Conservation (phyloP, 2,797 vertebrate species). For the Megaceryle alcyon region DNA sequence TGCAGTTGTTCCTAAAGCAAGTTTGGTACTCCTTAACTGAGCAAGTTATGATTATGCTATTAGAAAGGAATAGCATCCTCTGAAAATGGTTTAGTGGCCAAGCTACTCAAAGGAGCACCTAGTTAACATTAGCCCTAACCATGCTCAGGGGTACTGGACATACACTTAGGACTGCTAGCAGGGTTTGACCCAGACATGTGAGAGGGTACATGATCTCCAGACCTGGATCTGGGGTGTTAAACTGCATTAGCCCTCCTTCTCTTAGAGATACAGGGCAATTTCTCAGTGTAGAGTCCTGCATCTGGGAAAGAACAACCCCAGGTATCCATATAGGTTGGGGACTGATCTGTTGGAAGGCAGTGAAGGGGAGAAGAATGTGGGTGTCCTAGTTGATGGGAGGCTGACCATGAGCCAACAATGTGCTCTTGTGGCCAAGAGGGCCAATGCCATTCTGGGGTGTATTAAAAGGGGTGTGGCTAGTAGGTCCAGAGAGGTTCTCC, state of each 20-base stretch:
- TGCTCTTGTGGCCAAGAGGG: too few species aligned
- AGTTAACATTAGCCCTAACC: neutral
- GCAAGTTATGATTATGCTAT: neutral
- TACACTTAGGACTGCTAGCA: neutral
- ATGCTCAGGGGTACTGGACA: rapidly evolving
- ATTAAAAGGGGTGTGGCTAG: too few species aligned
- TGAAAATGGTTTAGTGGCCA: neutral
- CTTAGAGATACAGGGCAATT: neutral
- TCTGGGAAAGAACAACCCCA: too few species aligned
- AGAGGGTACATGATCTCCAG: neutral
- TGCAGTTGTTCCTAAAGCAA: neutral
- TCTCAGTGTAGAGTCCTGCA: neutral
- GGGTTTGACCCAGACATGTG: neutral
- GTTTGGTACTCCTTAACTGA: neutral
- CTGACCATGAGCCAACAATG: too few species aligned
- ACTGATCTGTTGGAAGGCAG: too few species aligned
- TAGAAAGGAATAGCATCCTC: neutral
- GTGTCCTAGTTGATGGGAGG: too few species aligned
- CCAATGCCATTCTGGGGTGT: too few species aligned
- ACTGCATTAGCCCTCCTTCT: neutral
- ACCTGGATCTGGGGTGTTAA: neutral
- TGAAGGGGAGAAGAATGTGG: too few species aligned
- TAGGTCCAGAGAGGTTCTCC: too few species aligned
- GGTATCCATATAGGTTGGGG: too few species aligned
- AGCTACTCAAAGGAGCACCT: neutral